phyloP scores from a whole-genome alignment of 2,113 vertebrate species.

The Climacteris rufus region DNA sequence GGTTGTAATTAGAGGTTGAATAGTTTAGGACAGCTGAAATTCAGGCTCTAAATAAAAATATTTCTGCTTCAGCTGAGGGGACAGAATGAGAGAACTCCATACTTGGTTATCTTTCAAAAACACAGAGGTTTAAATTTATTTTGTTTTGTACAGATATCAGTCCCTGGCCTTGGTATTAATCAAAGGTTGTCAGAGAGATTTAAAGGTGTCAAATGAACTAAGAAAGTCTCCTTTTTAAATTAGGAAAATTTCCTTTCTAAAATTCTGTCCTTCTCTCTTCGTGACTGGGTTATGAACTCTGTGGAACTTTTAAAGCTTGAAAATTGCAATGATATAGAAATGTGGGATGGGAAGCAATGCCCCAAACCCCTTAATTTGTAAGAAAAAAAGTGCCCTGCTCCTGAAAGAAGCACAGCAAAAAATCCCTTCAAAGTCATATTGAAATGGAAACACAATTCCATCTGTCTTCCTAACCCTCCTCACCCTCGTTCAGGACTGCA shows the following conservation, averaged over 20 bases:
- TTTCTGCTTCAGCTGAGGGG: neutral
- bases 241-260: neutral
- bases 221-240: neutral
- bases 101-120: neutral
- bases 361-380: neutral
- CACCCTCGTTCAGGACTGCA: neutral
- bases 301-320: neutral
- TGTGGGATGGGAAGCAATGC: neutral
- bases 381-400: neutral
- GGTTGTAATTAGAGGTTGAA: neutral
- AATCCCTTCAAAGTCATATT: accelerated
- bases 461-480: neutral
- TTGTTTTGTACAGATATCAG: neutral
- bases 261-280: neutral
- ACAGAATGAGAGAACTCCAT: neutral
- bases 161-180: neutral
- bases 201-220: neutral
- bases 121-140: neutral
- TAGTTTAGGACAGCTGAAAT: neutral
- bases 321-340: neutral
- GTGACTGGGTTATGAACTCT: neutral
- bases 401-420: neutral
- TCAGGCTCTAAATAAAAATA: neutral
- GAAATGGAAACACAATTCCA: neutral
- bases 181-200: accelerated